These are phyloP conservation scores for Alaudala cheleensis DNA, from an alignment of 2,113 vertebrate species.

Conservation along the genomic window DNA sequence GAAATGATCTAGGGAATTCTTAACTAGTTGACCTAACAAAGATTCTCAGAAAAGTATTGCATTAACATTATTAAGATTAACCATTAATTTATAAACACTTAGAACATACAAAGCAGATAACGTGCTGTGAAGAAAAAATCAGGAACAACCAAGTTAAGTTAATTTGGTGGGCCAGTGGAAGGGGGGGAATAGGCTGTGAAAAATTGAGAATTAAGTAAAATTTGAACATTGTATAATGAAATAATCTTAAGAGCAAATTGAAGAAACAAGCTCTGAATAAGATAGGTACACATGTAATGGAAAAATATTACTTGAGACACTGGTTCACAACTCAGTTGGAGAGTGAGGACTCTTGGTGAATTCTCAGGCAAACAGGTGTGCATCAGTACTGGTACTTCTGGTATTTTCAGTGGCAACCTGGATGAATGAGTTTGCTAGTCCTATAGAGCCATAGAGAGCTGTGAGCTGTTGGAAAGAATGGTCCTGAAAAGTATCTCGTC, in stretches of 20 bases:
- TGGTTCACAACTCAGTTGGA: neutral
- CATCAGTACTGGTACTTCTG: neutral
- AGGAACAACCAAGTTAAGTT: neutral
- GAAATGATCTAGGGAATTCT: neutral
- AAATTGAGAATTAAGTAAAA: neutral
- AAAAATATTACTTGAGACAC: neutral
- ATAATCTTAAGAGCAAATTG: neutral
- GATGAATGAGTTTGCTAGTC: neutral
- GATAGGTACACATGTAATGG: neutral
- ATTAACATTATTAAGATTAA: neutral
- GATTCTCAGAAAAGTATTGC: neutral
- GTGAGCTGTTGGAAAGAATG: neutral
- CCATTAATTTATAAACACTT: neutral
- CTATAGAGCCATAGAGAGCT: neutral
- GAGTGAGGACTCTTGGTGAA: neutral
- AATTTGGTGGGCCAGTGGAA: neutral
- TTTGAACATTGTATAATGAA: neutral
- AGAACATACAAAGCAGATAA: neutral
- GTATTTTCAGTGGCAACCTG: neutral
- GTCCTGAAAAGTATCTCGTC: neutral
- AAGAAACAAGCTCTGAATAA: neutral
- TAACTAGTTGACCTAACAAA: neutral
- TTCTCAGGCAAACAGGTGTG: neutral
- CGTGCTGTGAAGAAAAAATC: neutral
- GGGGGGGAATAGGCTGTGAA: accelerated